Conservation (phyloP, 2,113 vertebrate species). For the Perca flavescens region DNA sequence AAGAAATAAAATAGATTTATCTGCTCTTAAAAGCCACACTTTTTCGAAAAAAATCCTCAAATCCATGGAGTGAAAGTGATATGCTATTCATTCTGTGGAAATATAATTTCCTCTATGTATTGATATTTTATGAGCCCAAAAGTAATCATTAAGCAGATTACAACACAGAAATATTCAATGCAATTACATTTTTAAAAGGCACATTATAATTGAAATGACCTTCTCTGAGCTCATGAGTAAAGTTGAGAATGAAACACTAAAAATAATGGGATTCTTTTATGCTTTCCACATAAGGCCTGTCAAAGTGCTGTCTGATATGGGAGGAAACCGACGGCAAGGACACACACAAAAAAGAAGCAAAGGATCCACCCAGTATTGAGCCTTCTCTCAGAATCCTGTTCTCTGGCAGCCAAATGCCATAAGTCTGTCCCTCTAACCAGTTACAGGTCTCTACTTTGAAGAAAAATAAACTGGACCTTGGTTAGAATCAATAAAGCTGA, state of each 20-base stretch:
- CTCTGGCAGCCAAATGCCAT: conserved; percentile 2
- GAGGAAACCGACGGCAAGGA: conserved; percentile 34
- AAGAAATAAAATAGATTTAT: conserved; percentile 45
- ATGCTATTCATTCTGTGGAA: conserved; percentile 31
- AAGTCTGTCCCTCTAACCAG: neutral
- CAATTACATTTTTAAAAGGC: conserved; percentile 56
- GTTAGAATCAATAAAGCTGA: conserved; percentile 17
- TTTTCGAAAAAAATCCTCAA: conserved; percentile 17
- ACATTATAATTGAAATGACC: conserved; percentile 61
- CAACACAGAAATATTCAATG: conserved; percentile 42
- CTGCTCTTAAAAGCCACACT: conserved; percentile 29
- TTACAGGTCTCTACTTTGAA: neutral
- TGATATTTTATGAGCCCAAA: conserved; percentile 50
- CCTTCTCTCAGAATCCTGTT: conserved; percentile 28
- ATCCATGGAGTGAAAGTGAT: conserved; percentile 32
- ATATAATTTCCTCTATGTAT: conserved; percentile 50
- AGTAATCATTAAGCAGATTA: conserved; percentile 64
- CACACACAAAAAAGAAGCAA: neutral
- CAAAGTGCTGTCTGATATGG: conserved; percentile 44
- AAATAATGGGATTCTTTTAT: conserved; percentile 26
- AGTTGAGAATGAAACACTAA: conserved; percentile 19
- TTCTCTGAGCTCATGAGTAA: conserved; percentile 42
- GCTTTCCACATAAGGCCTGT: conserved; percentile 30
- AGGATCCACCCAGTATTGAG: conserved; percentile 18
- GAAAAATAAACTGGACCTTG: neutral